These are phyloP conservation scores for Schizotus pectinicornis DNA, from an alignment of 2,888 invertebrate species.

Conservation along the genomic window DNA sequence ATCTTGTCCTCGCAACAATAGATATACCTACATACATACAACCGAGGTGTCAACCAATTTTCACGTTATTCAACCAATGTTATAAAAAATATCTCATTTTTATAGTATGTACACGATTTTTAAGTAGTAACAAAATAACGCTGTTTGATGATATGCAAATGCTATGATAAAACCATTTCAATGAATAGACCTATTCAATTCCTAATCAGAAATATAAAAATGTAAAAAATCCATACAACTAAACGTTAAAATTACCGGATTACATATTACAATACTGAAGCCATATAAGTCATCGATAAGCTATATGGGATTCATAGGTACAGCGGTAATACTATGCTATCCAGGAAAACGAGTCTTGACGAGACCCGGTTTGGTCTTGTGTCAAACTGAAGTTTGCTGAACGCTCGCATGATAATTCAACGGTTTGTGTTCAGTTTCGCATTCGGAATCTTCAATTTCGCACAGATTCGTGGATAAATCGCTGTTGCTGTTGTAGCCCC, in stretches of 20 bases:
- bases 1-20: conserved; percentile 5
- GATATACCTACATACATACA: conserved; percentile 2
- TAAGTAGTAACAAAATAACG: conserved; percentile 30
- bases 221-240: background rate
- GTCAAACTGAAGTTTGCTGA: conserved; percentile 59
- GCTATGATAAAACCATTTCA: conserved; percentile 48
- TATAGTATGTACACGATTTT: conserved; percentile 35
- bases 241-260: conserved; percentile 14
- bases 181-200: conserved; percentile 40
- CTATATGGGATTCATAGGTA: conserved; percentile 37
- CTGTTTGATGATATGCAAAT: conserved; percentile 49
- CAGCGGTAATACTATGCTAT: conserved; percentile 47
- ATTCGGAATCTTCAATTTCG: conserved; percentile 91
- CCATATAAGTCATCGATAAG: conserved; percentile 34
- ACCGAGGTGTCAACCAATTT: background rate
- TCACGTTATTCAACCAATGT: conserved; percentile 36
- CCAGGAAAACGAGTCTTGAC: conserved; percentile 49
- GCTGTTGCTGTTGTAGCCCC: conserved; percentile 77
- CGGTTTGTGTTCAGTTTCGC: conserved; percentile 64
- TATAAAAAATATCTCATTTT: conserved; percentile 44
- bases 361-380: conserved; percentile 36
- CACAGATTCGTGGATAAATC: conserved; percentile 87
- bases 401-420: conserved; percentile 54
- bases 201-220: conserved; percentile 37
- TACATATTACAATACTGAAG: conserved; percentile 19